Evolutionary conservation across 2,113 vertebrate genomes (phyloP), one percentile per base, ranked within the genome.

Genomic region (Ageneiosus marmoratus): DNA sequence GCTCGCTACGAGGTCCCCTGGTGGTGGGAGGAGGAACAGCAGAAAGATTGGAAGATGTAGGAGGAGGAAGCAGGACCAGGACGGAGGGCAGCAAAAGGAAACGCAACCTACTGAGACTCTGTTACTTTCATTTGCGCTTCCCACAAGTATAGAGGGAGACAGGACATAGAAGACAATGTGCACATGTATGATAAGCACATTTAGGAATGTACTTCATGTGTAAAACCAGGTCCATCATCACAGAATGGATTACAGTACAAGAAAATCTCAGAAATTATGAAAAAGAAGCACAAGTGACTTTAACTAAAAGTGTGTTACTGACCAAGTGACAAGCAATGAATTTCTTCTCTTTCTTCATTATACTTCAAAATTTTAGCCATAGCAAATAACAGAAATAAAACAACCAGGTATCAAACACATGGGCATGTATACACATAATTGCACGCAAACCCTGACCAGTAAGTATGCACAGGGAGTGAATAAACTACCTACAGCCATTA

Each of bases 111-210:
- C 91, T 93, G 81, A 93, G 92, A 82, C 88, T 94, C 87, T 95
- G 93, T 87, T 95, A 95, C 85, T 94, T 95, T 85, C 93, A 94
- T 88, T 89, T 94, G 85, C 92, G 92, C 81, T 95, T 94, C 81
- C 93, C 93, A 3, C 82, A 89, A 79, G 89, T 89, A 74, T 93
- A 92, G 86, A 90, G n/a, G 1, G 50, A 24, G 81, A 72, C 12
- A 34, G 60, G 20, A 22, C 12, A 50, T 44, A 2, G 78, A 79
- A 34, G 53, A 75, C 63, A 11, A n/a, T 6, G 50, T 24, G 37
- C 46, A 32, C 27, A 48, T 41, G 63, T 15, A 70, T 41, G 72
- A 37, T 34, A 63, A 32, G 74, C 69, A 77, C 67, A 78, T 41
- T 48, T 20, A 79, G n/a, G n/a, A n/a, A 70, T 44, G 29, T 72